Evolutionary conservation across 2,888 invertebrate species (phyloP), one percentile per base, ranked within the genome.

Genomic region (Hyposoter dolosus): DNA sequence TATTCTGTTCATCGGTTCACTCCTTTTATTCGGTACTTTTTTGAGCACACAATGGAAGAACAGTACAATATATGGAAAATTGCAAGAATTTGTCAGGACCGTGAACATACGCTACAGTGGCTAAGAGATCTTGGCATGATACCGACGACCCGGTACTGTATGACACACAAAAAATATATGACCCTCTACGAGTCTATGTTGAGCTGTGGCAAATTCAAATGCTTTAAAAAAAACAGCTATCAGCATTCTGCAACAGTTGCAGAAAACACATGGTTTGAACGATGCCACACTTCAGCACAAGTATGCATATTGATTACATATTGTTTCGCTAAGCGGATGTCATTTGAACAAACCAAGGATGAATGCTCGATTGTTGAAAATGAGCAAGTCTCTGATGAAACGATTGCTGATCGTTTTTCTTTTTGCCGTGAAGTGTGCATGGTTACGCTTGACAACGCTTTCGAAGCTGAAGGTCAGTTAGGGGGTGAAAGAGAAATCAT

Each of bases 351-450:
- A 63, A 63, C 63, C 7, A 63, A 12, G 9, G 10, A 15, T 1
- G 63, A 63, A 63, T 28, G 63, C 28, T 63, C 63, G 28, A 63
- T 63, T 3, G 4, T 32, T 4, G 32, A 15, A 4, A 15, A 15
- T 7, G 12, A 15, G 15, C 12, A 15, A 63, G 7, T 15, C 28
- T 63, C 63, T 15, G 1, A 12, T 1, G 63, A 63, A 63, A 63
- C 28, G 7, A 15, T 63, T 28, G 63, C 63, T 28, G 63, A 63
- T 15, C 23, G 63, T 3, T 63, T 63, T 63, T 63, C 28, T 63
- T 63, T 63, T 28, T 63, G 63, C 10, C 63, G 63, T 9, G 63
- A 63, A 10, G 32, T 63, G 6, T 63, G 63, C 28, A 63, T 63
- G 32, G 32, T 2, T 28, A 28, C 63, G 6, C 63, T 63, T 28